A percentile compares a stretch with the other conserved stretches of the same genome.
phyloP scores from a whole-genome alignment of 2,113 vertebrate species.

The Nibea coibor region DNA sequence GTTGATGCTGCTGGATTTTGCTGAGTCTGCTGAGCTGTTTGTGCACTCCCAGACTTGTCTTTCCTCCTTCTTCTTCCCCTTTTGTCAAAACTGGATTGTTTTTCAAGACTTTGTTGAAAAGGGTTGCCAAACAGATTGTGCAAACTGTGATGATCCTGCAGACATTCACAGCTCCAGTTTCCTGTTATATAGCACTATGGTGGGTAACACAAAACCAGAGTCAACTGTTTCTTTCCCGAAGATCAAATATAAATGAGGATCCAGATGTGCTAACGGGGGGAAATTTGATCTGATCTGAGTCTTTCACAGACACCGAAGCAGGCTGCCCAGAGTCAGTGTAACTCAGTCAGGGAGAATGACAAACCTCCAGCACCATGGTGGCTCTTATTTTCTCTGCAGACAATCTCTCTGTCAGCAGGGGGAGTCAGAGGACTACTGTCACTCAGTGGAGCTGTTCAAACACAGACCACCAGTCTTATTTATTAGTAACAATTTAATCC shows the following conservation, averaged over 20 bases:
- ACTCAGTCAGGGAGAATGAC: neutral
- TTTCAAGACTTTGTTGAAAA: neutral
- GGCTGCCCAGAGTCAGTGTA: neutral
- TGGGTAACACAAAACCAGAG: neutral
- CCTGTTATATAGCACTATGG: neutral
- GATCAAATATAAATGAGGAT: neutral
- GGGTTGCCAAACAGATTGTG: slow-evolving; percentile 5
- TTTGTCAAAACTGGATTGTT: slow-evolving; percentile 15
- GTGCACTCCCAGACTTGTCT: slow-evolving; percentile 32
- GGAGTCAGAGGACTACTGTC: slow-evolving; percentile 5
- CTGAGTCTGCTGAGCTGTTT: slow-evolving; percentile 25
- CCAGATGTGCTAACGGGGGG: neutral
- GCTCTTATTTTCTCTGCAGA: neutral
- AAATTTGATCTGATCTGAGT: slow-evolving; percentile 5
- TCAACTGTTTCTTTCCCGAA: neutral
- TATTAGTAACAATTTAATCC: neutral
- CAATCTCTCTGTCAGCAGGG: slow-evolving; percentile 5
- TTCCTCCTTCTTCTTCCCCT: slow-evolving; percentile 3
- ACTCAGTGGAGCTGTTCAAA: neutral
- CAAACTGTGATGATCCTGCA: slow-evolving; percentile 23
- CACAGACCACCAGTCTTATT: neutral
- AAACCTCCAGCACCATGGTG: neutral
- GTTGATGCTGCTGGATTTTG: slow-evolving; percentile 18
- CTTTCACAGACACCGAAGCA: neutral
- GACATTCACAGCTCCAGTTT: slow-evolving; percentile 16